phyloP scores from a whole-genome alignment of 2,888 invertebrate genomes.

The Diplolepis rosae region DNA sequence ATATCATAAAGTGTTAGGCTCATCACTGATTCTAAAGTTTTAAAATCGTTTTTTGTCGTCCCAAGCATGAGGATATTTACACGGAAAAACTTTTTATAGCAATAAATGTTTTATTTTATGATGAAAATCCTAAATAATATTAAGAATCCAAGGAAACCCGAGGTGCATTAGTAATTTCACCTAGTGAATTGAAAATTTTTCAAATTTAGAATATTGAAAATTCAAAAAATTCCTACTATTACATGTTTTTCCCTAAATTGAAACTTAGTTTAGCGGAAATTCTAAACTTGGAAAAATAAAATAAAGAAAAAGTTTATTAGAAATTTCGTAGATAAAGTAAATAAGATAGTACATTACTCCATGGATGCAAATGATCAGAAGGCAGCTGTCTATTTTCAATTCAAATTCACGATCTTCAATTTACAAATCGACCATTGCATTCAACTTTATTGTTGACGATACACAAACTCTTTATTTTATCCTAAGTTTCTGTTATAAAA shows the following conservation, averaged over 20 bases:
- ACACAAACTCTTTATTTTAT: constrained; percentile 19
- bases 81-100: no score
- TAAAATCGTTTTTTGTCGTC: background rate
- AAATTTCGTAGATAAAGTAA: background rate
- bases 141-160: background rate
- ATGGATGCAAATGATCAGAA: background rate
- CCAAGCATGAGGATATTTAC: background rate
- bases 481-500: background rate
- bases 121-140: no score
- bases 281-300: background rate
- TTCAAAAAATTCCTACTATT: no score
- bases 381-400: constrained; percentile 25
- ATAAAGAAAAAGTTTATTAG: background rate
- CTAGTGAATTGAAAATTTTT: no score
- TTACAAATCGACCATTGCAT: constrained; percentile 17
- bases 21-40: background rate
- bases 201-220: no score
- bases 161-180: no score
- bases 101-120: no score
- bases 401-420: background rate
- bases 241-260: no score
- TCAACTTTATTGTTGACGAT: constrained; percentile 22
- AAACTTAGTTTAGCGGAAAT: no score
- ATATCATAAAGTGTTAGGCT: background rate
- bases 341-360: background rate